Percentiles rank a stretch among this genome's conserved stretches.
These are phyloP conservation scores for Adoxophyes honmai DNA, from an alignment of 1,140 invertebrate species.

Conservation along the genomic window DNA sequence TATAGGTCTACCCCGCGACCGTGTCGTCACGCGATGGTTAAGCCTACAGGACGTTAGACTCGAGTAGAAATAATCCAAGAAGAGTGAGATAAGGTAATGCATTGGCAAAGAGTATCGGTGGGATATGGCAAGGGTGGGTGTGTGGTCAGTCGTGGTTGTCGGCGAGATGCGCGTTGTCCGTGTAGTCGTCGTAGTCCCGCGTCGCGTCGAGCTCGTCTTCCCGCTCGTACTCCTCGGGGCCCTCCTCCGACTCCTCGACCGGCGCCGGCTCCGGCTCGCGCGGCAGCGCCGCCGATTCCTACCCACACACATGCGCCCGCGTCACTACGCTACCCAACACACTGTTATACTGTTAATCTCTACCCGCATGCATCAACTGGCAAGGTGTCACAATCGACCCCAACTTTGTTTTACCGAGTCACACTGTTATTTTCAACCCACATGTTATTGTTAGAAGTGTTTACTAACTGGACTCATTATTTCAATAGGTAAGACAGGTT, in stretches of 20 bases:
- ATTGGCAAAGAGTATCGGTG: neutral
- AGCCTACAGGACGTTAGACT: too few species aligned
- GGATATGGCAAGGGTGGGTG: neutral
- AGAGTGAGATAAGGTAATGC: too few species aligned
- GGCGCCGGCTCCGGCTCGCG: slow-evolving; percentile 39
- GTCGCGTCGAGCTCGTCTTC: slow-evolving; percentile 71
- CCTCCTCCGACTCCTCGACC: slow-evolving; percentile 60
- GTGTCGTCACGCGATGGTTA: too few species aligned
- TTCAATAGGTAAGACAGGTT: too few species aligned
- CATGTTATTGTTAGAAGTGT: too few species aligned
- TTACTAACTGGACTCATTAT: too few species aligned
- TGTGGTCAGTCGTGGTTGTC: slow-evolving; percentile 46
- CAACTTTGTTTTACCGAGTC: too few species aligned
- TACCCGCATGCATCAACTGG: neutral
- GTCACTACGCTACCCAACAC: slow-evolving; percentile 26
- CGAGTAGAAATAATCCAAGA: too few species aligned
- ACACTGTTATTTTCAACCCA: too few species aligned
- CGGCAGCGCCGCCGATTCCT: slow-evolving; percentile 54
- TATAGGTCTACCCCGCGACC: too few species aligned
- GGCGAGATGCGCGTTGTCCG: slow-evolving; percentile 67
- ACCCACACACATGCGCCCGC: slow-evolving; percentile 24
- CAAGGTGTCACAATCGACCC: too few species aligned
- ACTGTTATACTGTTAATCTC: neutral
- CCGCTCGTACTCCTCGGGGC: slow-evolving; percentile 65
- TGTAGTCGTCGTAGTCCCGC: slow-evolving; percentile 77